Conservation (phyloP, 2,888 invertebrate genomes). For the Brenthis daphne region DNA sequence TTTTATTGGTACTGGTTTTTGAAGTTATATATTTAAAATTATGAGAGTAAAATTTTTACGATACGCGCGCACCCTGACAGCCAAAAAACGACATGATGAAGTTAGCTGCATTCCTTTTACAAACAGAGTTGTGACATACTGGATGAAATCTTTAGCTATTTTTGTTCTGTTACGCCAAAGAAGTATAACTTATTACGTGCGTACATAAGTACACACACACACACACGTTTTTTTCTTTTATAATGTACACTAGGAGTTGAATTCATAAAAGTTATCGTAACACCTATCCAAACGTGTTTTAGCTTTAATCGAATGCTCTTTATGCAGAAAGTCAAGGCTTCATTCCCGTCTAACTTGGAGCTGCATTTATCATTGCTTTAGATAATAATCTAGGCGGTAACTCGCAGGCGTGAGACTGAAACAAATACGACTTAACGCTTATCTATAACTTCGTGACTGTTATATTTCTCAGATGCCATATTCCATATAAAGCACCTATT, state of each 20-base stretch:
- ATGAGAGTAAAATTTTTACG: too few species aligned
- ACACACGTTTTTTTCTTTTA: too few species aligned
- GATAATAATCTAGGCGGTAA: conserved; percentile 66
- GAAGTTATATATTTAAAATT: too few species aligned
- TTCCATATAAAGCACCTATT: conserved; percentile 32
- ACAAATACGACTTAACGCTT: conserved; percentile 52
- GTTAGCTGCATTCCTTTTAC: too few species aligned
- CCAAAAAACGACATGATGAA: too few species aligned
- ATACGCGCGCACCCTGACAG: too few species aligned
- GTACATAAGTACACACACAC: too few species aligned
- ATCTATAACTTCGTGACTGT: conserved; percentile 61
- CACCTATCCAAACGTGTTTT: conserved; percentile 27
- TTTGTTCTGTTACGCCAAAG: too few species aligned
- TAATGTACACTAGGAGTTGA: not conserved
- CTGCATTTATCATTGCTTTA: conserved; percentile 64
- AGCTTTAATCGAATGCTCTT: conserved; percentile 31
- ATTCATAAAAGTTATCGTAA: conserved; percentile 18
- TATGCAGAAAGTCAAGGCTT: conserved; percentile 37
- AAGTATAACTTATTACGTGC: too few species aligned
- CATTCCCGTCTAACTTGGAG: conserved; percentile 40
- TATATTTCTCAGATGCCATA: conserved; percentile 37
- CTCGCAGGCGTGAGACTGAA: conserved; percentile 74
- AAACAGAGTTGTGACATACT: too few species aligned
- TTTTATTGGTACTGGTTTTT: not conserved
- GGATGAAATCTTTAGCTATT: too few species aligned